A percentile compares a stretch with the other conserved stretches of the same genome.
Conservation (phyloP, 2,888 invertebrate genomes). For the Lasioglossum calceatum region DNA sequence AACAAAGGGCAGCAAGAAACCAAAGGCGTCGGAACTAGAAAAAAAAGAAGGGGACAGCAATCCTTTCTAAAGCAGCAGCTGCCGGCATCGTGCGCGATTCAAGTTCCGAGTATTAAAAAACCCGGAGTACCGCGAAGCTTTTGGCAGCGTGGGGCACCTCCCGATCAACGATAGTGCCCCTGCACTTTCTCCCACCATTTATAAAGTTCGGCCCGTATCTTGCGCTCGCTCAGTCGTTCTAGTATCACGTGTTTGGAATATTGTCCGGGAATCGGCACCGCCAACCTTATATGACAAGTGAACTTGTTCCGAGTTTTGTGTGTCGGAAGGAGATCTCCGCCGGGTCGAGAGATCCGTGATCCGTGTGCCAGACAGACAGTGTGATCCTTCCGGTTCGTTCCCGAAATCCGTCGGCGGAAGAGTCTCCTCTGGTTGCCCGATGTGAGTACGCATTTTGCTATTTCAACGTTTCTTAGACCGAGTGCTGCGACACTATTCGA, state of each 20-base stretch:
- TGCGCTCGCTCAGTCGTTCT: constrained; percentile 79
- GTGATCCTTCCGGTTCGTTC: not conserved
- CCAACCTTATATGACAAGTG: constrained; percentile 15
- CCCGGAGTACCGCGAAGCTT: constrained; percentile 51
- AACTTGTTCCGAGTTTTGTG: constrained; percentile 17
- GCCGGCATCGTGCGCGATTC: not conserved
- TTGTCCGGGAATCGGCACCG: constrained; percentile 22
- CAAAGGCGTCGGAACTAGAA: not conserved
- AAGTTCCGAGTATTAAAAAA: constrained; percentile 1
- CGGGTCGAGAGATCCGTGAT: not conserved
- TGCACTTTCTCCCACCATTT: constrained; percentile 82
- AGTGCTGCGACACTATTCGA: not conserved
- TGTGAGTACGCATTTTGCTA: not conserved
- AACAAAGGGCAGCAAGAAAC: not conserved
- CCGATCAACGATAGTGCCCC: constrained; percentile 60
- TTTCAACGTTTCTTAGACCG: not conserved
- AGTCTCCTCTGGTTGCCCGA: not conserved
- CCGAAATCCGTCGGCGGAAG: not conserved
- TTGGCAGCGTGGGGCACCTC: constrained; percentile 64
- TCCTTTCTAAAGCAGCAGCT: constrained; percentile 44
- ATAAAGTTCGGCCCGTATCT: constrained; percentile 80
- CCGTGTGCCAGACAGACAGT: not conserved
- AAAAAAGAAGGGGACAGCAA: not conserved
- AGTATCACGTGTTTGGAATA: constrained; percentile 53
- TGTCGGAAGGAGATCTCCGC: not conserved